Percentiles rank a stretch among this genome's conserved stretches.
These are phyloP conservation scores for Xenus cinereus DNA, from an alignment of 2,113 vertebrate species.

Conservation along the genomic window DNA sequence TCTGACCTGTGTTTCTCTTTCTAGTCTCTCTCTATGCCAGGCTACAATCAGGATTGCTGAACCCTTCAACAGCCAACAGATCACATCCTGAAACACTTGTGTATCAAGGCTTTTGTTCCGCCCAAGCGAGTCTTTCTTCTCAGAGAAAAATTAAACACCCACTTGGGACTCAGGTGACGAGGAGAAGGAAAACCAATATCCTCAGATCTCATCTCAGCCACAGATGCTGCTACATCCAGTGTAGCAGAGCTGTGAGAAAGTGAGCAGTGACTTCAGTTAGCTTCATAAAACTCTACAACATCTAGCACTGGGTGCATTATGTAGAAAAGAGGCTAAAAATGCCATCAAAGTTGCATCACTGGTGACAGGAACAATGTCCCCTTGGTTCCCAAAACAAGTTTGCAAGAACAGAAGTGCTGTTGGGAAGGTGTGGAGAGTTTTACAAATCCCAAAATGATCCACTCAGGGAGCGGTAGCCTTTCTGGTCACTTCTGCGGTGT, in stretches of 20 bases:
- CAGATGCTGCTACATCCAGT: not conserved
- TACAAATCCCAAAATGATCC: not conserved
- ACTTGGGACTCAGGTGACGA: not conserved
- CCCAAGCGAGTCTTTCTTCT: not conserved
- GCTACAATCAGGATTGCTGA: not conserved
- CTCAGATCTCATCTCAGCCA: not conserved
- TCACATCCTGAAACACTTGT: not conserved
- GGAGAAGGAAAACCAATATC: not conserved
- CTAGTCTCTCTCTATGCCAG: not conserved
- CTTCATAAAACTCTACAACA: not conserved
- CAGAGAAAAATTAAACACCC: not conserved
- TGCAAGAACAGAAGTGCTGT: not conserved
- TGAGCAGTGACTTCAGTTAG: not conserved
- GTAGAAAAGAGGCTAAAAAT: not conserved
- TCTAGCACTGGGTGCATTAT: not conserved
- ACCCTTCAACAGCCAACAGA: not conserved
- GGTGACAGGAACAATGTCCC: not conserved
- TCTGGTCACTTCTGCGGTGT: not conserved
- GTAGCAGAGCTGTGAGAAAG: not conserved
- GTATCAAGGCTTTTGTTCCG: not conserved
- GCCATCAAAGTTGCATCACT: not conserved
- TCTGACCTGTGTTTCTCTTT: not conserved
- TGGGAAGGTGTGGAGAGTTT: not conserved
- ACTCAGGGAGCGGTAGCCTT: not conserved
- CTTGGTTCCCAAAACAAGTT: not conserved